Conservation (phyloP, 2,113 vertebrate species). For the Pelobates fuscus region DNA sequence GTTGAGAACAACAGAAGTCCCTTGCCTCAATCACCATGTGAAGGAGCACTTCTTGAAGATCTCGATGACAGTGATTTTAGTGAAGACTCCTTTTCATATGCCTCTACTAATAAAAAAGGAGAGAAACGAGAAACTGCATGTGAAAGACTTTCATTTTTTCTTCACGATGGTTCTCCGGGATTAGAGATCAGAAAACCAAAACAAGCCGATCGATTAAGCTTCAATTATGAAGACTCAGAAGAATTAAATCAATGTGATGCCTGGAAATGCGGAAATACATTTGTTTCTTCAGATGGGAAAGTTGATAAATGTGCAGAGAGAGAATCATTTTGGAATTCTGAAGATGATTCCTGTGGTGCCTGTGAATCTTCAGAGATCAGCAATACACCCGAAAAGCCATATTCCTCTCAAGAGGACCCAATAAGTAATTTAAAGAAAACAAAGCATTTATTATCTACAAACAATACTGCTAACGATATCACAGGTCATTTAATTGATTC, state of each 20-base stretch:
- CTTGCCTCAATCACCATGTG: conserved; percentile 30
- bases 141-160: conserved; percentile 66
- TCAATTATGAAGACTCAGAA: conserved; percentile 46
- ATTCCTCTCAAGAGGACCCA: conserved; percentile 62
- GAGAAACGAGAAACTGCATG: conserved; percentile 11
- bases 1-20: conserved; percentile 47
- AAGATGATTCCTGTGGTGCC: conserved; percentile 29
- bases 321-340: conserved; percentile 56
- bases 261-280: conserved; percentile 49
- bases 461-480: conserved; percentile 49
- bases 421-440: conserved; percentile 24
- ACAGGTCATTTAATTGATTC: conserved; percentile 10
- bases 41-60: conserved; percentile 65
- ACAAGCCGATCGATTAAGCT: conserved; percentile 53
- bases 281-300: conserved; percentile 20
- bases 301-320: conserved; percentile 38
- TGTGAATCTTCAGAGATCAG: conserved; percentile 47
- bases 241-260: conserved; percentile 47
- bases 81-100: conserved; percentile 73
- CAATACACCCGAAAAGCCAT: conserved; percentile 66
- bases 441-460: conserved; percentile 44
- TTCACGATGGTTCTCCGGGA: conserved; percentile 63
- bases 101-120: conserved; percentile 59
- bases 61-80: conserved; percentile 77
- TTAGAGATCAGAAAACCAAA: conserved; percentile 41